These are phyloP conservation scores for Chrysina gloriosa DNA, from an alignment of 2,888 invertebrate genomes.

Conservation along the genomic window DNA sequence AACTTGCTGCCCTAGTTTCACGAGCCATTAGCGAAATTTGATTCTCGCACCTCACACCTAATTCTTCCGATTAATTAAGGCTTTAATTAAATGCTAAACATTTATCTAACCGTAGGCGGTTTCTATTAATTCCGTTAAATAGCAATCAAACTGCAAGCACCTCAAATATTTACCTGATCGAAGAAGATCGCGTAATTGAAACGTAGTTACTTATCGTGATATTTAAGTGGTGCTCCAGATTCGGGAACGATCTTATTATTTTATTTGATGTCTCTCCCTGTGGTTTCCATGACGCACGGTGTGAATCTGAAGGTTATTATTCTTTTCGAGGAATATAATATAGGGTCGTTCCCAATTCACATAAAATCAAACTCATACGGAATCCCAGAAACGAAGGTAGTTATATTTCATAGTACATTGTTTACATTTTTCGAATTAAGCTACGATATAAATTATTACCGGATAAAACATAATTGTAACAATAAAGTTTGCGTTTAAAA, in stretches of 20 bases:
- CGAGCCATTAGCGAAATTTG: background rate
- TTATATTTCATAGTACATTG: too few species aligned
- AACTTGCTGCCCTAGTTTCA: conserved; percentile 1
- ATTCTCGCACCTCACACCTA: background rate
- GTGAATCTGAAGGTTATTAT: too few species aligned
- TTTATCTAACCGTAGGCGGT: background rate
- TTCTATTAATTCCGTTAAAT: background rate
- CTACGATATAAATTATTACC: too few species aligned
- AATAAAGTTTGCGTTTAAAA: too few species aligned
- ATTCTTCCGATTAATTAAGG: background rate
- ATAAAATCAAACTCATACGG: too few species aligned
- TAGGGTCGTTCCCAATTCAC: background rate
- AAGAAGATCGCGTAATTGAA: background rate
- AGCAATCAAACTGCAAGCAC: background rate
- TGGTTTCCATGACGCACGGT: too few species aligned
- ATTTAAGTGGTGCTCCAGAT: background rate
- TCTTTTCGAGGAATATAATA: background rate
- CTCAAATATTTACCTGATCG: background rate
- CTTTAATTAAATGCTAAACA: background rate
- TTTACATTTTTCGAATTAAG: too few species aligned
- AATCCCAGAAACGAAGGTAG: too few species aligned
- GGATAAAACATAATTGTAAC: too few species aligned
- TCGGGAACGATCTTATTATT: too few species aligned
- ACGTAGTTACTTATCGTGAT: background rate
- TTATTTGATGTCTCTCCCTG: too few species aligned